Percentiles rank a stretch among this genome's conserved stretches.
Conservation (phyloP, 2,113 vertebrate genomes). For the Eudyptes chrysolophus region DNA sequence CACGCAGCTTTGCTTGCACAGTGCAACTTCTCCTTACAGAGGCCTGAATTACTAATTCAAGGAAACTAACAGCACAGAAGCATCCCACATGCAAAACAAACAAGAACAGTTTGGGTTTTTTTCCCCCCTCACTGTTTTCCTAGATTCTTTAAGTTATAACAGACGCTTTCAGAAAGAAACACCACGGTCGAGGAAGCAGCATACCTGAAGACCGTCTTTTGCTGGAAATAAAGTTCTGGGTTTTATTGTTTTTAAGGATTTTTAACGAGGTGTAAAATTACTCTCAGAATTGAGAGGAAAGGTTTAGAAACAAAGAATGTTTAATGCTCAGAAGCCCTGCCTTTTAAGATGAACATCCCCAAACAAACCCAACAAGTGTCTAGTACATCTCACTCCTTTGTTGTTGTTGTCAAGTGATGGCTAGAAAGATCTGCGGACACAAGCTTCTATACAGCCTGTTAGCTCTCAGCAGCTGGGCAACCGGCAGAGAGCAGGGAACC, state of each 20-base stretch:
- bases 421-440: conserved; percentile 10
- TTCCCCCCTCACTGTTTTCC: background rate
- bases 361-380: conserved; percentile 58
- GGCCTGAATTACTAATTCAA: background rate
- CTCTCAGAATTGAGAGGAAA: background rate
- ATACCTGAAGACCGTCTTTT: background rate
- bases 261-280: background rate
- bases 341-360: background rate
- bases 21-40: background rate
- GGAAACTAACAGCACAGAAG: background rate
- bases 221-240: background rate
- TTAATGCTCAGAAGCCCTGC: background rate
- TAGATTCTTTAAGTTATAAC: background rate
- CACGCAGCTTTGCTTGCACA: background rate
- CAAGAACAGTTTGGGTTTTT: background rate
- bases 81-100: background rate
- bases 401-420: background rate
- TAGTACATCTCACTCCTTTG: background rate
- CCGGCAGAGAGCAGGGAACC: background rate
- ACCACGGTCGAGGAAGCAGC: rapidly evolving
- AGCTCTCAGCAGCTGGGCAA: background rate
- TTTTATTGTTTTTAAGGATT: background rate
- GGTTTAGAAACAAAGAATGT: background rate
- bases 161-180: background rate
- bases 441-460: background rate